Conservation (phyloP, 2,797 vertebrate genomes). For the Chanos chanos region DNA sequence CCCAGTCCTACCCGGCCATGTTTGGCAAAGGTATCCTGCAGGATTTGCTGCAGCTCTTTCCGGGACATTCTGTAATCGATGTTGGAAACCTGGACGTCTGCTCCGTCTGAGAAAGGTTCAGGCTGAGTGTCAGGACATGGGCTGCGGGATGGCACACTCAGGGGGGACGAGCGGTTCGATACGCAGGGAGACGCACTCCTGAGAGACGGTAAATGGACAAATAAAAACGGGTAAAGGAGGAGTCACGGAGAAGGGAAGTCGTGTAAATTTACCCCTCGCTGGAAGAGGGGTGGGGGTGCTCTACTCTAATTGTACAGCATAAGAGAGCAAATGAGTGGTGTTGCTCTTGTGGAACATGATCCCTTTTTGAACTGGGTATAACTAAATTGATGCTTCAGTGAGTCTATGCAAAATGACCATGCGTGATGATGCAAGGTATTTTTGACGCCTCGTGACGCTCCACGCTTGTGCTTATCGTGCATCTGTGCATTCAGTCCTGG, state of each 20-base stretch:
- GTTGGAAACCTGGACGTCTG: constrained; percentile 88
- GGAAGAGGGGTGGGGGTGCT: too few relatives aligned
- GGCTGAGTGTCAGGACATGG: constrained; percentile 59
- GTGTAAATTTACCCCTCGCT: too few relatives aligned
- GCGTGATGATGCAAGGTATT: too few relatives aligned
- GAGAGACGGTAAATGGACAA: neutral
- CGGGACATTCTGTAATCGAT: constrained; percentile 94
- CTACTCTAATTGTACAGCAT: too few relatives aligned
- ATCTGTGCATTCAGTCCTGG: too few relatives aligned
- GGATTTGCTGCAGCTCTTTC: constrained; percentile 87
- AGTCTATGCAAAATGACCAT: too few relatives aligned
- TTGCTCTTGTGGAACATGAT: too few relatives aligned
- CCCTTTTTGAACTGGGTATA: too few relatives aligned
- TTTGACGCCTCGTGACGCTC: too few relatives aligned
- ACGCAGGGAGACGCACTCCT: constrained; percentile 86
- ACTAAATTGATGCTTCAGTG: too few relatives aligned
- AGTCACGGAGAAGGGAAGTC: neutral
- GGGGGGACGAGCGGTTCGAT: constrained; percentile 85
- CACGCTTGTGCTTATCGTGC: too few relatives aligned
- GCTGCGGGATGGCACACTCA: constrained; percentile 64
- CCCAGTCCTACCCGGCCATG: constrained; percentile 87
- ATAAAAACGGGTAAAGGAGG: neutral
- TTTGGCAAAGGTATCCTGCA: constrained; percentile 83
- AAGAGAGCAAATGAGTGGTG: too few relatives aligned
- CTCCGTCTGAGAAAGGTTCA: constrained; percentile 87